phyloP scores from a whole-genome alignment of 2,797 vertebrate species.

The Trachurus trachurus region DNA sequence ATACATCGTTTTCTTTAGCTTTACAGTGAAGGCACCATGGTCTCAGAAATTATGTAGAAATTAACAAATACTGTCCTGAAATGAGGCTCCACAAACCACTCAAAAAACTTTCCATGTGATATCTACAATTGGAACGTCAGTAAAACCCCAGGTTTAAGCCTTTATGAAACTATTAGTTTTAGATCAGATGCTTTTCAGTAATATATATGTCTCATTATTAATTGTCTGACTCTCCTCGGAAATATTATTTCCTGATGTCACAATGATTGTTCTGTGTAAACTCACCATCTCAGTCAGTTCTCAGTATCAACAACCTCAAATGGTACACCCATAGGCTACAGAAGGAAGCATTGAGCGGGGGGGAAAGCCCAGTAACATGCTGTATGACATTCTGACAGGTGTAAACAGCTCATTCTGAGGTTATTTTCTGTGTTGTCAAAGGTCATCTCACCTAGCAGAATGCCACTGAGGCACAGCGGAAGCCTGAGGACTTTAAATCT shows the following conservation, averaged over 20 bases:
- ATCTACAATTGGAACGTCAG: background rate
- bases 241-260: constrained; percentile 48
- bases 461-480: constrained; percentile 59
- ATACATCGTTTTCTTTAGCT: background rate
- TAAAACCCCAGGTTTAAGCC: background rate
- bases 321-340: constrained; percentile 34
- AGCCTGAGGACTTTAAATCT: constrained; percentile 43
- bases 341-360: constrained; percentile 72
- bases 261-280: constrained; percentile 47
- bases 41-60: too few relatives aligned
- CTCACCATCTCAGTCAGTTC: constrained; percentile 36
- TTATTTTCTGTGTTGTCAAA: constrained; percentile 82
- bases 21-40: background rate
- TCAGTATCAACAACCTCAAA: constrained; percentile 59
- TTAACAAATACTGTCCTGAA: background rate
- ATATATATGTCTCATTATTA: background rate
- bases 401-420: constrained; percentile 72
- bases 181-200: background rate
- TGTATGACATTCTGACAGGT: constrained; percentile 71
- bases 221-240: constrained; percentile 14
- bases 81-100: background rate
- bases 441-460: constrained; percentile 72
- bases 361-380: constrained; percentile 74
- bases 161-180: constrained; percentile 10
- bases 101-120: background rate